Evolutionary conservation across 2,888 invertebrate species (phyloP), one percentile per base, ranked within the genome.

Genomic region (Campoplex nolae): DNA sequence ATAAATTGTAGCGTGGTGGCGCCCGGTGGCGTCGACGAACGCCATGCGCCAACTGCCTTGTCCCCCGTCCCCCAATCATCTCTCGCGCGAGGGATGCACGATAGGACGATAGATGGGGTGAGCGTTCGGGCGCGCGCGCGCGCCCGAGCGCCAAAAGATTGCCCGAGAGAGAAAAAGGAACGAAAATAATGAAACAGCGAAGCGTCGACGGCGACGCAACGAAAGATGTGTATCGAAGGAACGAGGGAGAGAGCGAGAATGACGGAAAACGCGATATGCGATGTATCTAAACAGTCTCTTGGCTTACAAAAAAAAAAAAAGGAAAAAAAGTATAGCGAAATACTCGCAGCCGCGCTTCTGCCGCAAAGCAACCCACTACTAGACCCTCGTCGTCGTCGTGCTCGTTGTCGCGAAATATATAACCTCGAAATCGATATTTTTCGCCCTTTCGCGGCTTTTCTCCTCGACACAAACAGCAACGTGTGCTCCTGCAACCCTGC

Each of bases 41-140:
- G 81, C 68, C 78, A 78, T 83, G 86, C 86, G 86, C 85, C 85
- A 58, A 83, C 85, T 48, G 76, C 76, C 76, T 77, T 13, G 28
- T 45, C 18, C 62, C 76, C 76, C 56, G n/a, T 13, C 73, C 54
- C 73, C 73, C 42, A 58, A n/a, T 42, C 74, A 28, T 42, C 32
- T 48, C 56, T 62, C 48, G 28, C 84, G 71, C 77, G 81, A 54
- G 65, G 85, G 85, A 81, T 81, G 73, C 79, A 79, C 78, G 79
- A 58, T 45, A 58, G 73, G 75, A 79, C 83, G 79, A 58, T 45
- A 32, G 71, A 70, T 70, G 80, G 86, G 54, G 58, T 67, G 78
- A 67, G 54, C 82, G 83, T 11, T 56, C 38, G 38, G 51, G 76
- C 83, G 75, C 62, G 83, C n/a, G 67, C 62, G 76, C 83, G 75